A percentile compares a stretch with the other conserved stretches of the same genome.
phyloP scores from a whole-genome alignment of 2,888 invertebrate species.

The Drosophila anomalata region DNA sequence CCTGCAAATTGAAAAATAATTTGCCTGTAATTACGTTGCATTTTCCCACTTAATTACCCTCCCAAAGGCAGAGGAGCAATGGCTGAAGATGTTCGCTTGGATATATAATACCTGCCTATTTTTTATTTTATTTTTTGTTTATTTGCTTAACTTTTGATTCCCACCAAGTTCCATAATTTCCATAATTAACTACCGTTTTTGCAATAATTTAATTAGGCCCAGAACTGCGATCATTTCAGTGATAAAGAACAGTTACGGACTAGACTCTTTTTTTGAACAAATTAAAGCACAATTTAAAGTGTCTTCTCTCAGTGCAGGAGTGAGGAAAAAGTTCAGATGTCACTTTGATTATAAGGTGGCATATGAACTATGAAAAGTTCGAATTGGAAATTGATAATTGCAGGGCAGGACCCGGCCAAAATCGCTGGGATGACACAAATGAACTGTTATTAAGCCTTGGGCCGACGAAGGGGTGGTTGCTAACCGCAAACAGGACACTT shows the following conservation, averaged over 20 bases:
- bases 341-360: slow-evolving; percentile 65
- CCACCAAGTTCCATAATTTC: slow-evolving; percentile 67
- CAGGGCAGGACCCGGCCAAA: slow-evolving; percentile 18
- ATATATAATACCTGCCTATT: neutral
- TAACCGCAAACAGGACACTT: slow-evolving; percentile 53
- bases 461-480: slow-evolving; percentile 29
- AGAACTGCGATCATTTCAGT: neutral
- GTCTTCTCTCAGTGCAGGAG: neutral
- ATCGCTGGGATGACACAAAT: slow-evolving; percentile 67
- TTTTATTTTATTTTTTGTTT: slow-evolving; percentile 12
- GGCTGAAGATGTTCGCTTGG: slow-evolving; percentile 19
- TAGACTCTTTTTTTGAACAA: neutral
- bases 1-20: slow-evolving; percentile 74
- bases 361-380: slow-evolving; percentile 6
- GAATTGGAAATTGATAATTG: slow-evolving; percentile 43
- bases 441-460: slow-evolving; percentile 64
- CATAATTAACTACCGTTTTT: slow-evolving; percentile 75
- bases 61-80: slow-evolving; percentile 43
- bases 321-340: slow-evolving; percentile 62
- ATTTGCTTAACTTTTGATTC: slow-evolving; percentile 48
- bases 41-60: slow-evolving; percentile 72
- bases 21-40: slow-evolving; percentile 74
- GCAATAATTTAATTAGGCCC: neutral
- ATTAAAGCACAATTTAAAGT: too few relatives aligned
- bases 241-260: neutral